Evolutionary conservation across 2,888 invertebrate genomes (phyloP).

Genomic region (Nomada hirtipes): DNA sequence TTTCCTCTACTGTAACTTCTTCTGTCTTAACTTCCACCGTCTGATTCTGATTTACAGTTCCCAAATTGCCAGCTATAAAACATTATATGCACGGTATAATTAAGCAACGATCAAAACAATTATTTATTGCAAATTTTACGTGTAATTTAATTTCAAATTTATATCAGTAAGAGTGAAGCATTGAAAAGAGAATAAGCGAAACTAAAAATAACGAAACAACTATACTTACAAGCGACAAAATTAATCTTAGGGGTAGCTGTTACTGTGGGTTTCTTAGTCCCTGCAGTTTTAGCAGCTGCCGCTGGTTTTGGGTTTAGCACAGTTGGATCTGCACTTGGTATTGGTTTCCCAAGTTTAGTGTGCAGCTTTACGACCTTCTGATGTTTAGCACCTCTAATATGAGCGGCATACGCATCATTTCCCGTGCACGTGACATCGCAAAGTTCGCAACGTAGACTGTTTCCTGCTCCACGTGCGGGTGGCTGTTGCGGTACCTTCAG

Average conservation of each 20-base stretch:
- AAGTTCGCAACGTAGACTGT: conserved; percentile 95
- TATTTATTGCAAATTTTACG: no score
- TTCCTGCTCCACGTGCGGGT: conserved; percentile 86
- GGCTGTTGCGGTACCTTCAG: conserved; percentile 88
- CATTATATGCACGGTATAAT: neutral
- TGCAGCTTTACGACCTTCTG: conserved; percentile 98
- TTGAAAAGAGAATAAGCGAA: neutral
- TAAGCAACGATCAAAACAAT: neutral
- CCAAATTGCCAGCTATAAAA: conserved; percentile 87
- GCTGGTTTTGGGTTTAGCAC: conserved; percentile 87
- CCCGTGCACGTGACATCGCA: conserved; percentile 99
- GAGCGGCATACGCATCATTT: conserved; percentile 98
- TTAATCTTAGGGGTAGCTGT: conserved; percentile 92
- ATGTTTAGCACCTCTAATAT: conserved; percentile 98
- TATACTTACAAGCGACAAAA: conserved; percentile 89
- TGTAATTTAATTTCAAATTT: neutral
- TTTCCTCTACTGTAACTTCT: conserved; percentile 78
- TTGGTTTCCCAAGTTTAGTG: conserved; percentile 98
- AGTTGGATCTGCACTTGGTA: conserved; percentile 97
- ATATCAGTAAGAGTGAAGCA: neutral
- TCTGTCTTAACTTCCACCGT: conserved; percentile 80
- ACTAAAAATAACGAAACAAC: neutral
- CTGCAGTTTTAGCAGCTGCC: conserved; percentile 80
- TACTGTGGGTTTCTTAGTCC: conserved; percentile 83
- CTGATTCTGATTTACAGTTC: conserved; percentile 86